A percentile compares a stretch with the other conserved stretches of the same genome.
Conservation (phyloP, 2,888 invertebrate species). For the Amiota minor region DNA sequence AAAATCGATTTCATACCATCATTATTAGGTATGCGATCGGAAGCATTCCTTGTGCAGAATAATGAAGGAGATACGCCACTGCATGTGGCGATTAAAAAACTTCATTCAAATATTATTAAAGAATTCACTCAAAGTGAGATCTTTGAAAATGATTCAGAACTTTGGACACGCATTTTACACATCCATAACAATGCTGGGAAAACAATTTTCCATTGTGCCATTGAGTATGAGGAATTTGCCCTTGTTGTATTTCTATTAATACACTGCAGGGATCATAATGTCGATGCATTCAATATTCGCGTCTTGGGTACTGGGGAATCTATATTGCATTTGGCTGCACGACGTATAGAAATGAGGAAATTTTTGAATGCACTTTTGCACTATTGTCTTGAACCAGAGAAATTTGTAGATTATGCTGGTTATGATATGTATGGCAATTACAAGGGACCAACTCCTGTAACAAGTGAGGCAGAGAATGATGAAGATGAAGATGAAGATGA, state of each 20-base stretch:
- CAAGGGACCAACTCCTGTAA: not conserved
- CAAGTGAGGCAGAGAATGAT: not conserved
- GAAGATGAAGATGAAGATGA: not conserved
- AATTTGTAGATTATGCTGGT: not conserved
- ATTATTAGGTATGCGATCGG: not conserved
- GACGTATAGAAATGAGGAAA: not conserved
- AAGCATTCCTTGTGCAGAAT: not conserved
- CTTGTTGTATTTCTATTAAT: not conserved
- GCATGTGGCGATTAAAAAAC: not conserved
- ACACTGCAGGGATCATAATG: not conserved
- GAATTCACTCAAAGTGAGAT: not conserved
- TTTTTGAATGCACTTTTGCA: not conserved
- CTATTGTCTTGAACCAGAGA: not conserved
- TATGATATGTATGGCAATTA: not conserved
- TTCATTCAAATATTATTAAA: not conserved
- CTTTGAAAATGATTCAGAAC: not conserved
- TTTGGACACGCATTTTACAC: not conserved
- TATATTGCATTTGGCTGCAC: not conserved
- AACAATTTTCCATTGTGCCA: not conserved
- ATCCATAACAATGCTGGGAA: not conserved
- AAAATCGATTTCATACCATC: not conserved
- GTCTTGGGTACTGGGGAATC: not conserved
- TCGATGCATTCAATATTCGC: not conserved
- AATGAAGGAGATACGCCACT: not conserved
- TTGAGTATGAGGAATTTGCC: not conserved